Percentiles rank a stretch among this genome's conserved stretches.
phyloP scores from a whole-genome alignment of 2,113 vertebrate genomes.

The Junco hyemalis region DNA sequence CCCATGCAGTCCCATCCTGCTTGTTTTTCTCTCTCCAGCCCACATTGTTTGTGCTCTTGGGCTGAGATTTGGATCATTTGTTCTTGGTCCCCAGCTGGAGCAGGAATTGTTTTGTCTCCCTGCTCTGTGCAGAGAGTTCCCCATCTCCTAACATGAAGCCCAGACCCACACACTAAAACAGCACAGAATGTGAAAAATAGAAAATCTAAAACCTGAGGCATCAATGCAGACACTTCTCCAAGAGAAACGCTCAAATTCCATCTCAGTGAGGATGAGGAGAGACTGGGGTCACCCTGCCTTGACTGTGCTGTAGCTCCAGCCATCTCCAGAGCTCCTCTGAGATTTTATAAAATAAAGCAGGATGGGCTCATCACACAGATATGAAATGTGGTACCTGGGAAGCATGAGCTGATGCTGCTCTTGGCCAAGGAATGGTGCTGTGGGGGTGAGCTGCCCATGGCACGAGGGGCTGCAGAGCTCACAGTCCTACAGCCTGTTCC shows the following conservation, averaged over 20 bases:
- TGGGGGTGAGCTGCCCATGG: neutral
- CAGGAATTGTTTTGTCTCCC: neutral
- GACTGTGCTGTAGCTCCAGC: neutral
- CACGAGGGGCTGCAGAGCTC: neutral
- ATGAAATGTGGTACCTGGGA: neutral
- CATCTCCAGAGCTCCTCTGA: neutral
- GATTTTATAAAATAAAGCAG: neutral
- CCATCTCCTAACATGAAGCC: neutral
- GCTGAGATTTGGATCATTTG: neutral
- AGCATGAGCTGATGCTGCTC: neutral
- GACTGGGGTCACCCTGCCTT: neutral
- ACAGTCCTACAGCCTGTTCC: neutral
- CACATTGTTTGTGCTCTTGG: neutral
- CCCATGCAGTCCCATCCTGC: neutral
- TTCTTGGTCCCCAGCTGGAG: neutral
- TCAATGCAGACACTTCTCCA: neutral
- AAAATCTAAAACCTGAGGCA: neutral
- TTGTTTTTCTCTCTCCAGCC: neutral
- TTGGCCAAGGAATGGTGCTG: rapidly evolving
- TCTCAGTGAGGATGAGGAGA: neutral
- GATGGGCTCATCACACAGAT: neutral
- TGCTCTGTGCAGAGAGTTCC: neutral
- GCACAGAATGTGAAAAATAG: neutral
- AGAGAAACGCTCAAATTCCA: neutral
- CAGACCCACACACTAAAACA: neutral